phyloP scores from a whole-genome alignment of 2,113 vertebrate genomes.

The Pterocles gutturalis region DNA sequence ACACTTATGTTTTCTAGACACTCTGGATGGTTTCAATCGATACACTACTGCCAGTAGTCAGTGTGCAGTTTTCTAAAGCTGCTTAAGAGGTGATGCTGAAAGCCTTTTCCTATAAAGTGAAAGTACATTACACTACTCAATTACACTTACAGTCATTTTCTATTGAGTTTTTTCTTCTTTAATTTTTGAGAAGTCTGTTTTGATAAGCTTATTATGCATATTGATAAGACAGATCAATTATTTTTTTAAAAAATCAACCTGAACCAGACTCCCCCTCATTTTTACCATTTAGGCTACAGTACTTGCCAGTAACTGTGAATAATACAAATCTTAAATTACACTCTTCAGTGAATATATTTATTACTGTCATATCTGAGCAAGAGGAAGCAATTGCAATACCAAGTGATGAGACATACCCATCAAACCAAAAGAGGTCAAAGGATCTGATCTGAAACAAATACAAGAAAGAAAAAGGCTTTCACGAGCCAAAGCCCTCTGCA shows the following conservation, averaged over 20 bases:
- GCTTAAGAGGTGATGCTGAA: constrained; percentile 45
- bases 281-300: background rate
- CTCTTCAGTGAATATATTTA: constrained; percentile 34
- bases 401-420: constrained; percentile 51
- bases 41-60: constrained; percentile 28
- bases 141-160: constrained; percentile 27
- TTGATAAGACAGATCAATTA: background rate
- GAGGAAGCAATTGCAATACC: constrained; percentile 38
- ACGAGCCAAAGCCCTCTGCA: background rate
- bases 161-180: constrained; percentile 37
- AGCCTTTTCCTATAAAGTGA: constrained; percentile 63
- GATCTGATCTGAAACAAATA: constrained; percentile 34
- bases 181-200: constrained; percentile 41
- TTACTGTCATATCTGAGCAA: constrained; percentile 51
- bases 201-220: constrained; percentile 18
- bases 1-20: constrained; percentile 10
- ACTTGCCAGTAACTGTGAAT: constrained; percentile 26
- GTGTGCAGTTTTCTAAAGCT: constrained; percentile 18
- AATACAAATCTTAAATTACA: constrained; percentile 55
- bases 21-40: constrained; percentile 21
- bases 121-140: constrained; percentile 55
- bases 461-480: constrained; percentile 11
- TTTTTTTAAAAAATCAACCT: background rate
- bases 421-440: constrained; percentile 46
- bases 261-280: background rate